These are phyloP conservation scores for Spialia ferax DNA, from an alignment of 2,888 invertebrate species.

Conservation along the genomic window DNA sequence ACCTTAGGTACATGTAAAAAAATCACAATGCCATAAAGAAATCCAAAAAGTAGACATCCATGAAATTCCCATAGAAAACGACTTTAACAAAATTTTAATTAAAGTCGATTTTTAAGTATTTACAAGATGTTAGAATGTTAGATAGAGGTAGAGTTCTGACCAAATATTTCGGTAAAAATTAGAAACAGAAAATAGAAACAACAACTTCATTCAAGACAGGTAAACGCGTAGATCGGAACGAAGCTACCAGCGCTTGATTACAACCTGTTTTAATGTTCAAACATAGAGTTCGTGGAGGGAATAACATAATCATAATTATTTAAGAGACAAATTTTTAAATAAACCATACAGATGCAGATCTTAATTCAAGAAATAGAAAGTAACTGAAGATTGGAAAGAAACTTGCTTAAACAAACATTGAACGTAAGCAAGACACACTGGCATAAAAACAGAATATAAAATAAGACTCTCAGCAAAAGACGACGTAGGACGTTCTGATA, in stretches of 20 bases:
- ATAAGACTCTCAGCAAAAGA: neutral
- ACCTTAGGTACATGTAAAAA: too few relatives aligned
- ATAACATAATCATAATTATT: neutral
- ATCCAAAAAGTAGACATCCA: too few relatives aligned
- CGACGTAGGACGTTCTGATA: slow-evolving; percentile 7
- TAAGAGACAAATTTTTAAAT: neutral
- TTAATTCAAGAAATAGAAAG: slow-evolving; percentile 8
- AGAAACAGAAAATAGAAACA: neutral
- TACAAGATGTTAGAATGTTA: neutral
- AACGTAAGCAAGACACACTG: too few relatives aligned
- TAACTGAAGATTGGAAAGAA: neutral
- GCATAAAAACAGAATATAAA: neutral
- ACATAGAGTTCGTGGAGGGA: neutral
- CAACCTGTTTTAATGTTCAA: slow-evolving; percentile 25
- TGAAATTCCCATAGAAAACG: too few relatives aligned
- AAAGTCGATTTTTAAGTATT: too few relatives aligned
- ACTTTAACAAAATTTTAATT: too few relatives aligned
- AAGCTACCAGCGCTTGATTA: slow-evolving; percentile 6
- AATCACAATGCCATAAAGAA: too few relatives aligned
- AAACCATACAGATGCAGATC: neutral
- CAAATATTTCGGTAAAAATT: too few relatives aligned
- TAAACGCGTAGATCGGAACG: neutral
- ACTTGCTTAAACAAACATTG: too few relatives aligned
- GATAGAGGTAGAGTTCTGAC: too few relatives aligned
- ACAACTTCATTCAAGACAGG: too few relatives aligned